Percentiles rank a stretch among this genome's conserved stretches.
phyloP scores from a whole-genome alignment of 2,797 vertebrate genomes.

The Sus cebifrons region DNA sequence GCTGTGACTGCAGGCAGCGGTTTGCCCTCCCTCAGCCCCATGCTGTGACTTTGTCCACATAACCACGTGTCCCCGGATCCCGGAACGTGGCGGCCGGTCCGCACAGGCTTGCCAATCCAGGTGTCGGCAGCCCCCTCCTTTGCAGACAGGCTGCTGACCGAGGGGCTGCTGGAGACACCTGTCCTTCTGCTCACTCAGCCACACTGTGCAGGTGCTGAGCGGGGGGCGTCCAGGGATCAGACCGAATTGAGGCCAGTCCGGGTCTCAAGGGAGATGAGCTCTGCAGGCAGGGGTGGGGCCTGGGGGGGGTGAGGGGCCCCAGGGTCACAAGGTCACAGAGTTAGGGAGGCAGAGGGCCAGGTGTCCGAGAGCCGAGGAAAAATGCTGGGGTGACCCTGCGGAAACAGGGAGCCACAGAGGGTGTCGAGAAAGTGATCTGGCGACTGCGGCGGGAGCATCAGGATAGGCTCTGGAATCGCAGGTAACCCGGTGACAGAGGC shows the following conservation, averaged over 20 bases:
- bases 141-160: background rate
- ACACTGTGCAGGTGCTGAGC: accelerated
- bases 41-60: background rate
- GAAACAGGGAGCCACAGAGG: background rate
- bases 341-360: background rate
- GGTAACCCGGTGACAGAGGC: background rate
- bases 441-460: background rate
- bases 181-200: background rate
- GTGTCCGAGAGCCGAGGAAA: background rate
- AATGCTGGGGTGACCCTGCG: background rate
- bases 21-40: background rate
- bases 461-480: no score
- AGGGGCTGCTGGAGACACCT: background rate
- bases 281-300: background rate
- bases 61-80: background rate
- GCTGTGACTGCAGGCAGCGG: background rate
- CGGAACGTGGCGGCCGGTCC: background rate
- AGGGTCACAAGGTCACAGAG: background rate
- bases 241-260: no score
- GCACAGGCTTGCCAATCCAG: background rate
- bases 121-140: background rate
- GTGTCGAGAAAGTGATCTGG: background rate
- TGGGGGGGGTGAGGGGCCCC: background rate
- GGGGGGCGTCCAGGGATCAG: background rate
- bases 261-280: background rate